Evolutionary conservation across 1,140 invertebrate genomes (phyloP).

Genomic region (Gonatopus flavifemur): DNA sequence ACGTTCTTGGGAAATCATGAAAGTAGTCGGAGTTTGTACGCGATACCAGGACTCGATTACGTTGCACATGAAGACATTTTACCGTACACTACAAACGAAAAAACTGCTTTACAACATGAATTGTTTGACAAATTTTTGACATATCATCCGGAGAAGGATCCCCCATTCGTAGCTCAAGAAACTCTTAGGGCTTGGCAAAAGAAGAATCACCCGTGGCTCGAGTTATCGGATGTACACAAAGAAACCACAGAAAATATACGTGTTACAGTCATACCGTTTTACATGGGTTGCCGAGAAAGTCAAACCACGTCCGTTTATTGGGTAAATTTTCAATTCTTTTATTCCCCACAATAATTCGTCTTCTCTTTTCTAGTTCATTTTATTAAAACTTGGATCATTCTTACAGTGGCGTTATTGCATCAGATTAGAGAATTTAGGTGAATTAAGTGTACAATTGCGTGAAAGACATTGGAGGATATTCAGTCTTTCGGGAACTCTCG

Average conservation of each 20-base stretch:
- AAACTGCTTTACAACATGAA: conserved; percentile 87
- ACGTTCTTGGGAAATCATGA: conserved; percentile 97
- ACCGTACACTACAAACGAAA: conserved; percentile 80
- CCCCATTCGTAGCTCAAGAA: conserved; percentile 85
- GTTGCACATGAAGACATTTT: conserved; percentile 95
- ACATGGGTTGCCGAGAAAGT: conserved; percentile 90
- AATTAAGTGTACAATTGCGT: conserved; percentile 85
- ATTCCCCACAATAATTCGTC: not conserved
- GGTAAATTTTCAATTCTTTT: conserved; percentile 59
- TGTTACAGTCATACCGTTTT: conserved; percentile 97
- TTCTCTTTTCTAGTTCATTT: not conserved
- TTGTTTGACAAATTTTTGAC: conserved; percentile 94
- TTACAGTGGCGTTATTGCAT: conserved; percentile 95
- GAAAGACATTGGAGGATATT: conserved; percentile 98
- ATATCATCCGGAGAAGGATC: conserved; percentile 79
- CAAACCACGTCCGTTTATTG: conserved; percentile 90
- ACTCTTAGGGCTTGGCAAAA: conserved; percentile 94
- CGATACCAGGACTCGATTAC: conserved; percentile 94
- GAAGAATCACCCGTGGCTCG: conserved; percentile 96
- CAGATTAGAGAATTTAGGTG: conserved; percentile 89
- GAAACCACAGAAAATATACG: conserved; percentile 95
- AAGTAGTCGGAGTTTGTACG: conserved; percentile 88
- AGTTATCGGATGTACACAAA: conserved; percentile 95
- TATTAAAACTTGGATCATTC: conserved; percentile 10
- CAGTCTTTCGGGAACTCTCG: conserved; percentile 89